Evolutionary conservation across 2,888 invertebrate species (phyloP).

Genomic region (Euphydryas editha): DNA sequence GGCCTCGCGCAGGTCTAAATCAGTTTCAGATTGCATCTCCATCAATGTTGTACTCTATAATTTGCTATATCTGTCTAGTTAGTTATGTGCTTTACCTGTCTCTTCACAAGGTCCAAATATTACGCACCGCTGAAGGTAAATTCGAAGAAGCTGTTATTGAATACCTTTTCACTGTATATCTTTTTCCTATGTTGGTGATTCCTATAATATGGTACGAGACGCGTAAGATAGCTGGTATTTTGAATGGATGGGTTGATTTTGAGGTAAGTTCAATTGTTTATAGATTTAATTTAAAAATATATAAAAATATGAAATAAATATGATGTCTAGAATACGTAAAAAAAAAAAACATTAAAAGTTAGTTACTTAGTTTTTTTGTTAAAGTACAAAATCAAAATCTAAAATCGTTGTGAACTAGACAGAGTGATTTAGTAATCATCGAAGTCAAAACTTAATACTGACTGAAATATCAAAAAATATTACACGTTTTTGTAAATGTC

Average conservation of each 20-base stretch:
- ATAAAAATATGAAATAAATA: no score
- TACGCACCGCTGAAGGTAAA: constrained; percentile 85
- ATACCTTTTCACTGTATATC: constrained; percentile 88
- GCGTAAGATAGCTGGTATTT: constrained; percentile 83
- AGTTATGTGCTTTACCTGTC: constrained; percentile 85
- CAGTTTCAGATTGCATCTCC: constrained; percentile 77
- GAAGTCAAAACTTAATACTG: no score
- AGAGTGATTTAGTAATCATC: no score
- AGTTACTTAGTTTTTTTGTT: no score
- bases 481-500: no score
- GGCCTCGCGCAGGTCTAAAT: constrained; percentile 74
- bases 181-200: constrained; percentile 85
- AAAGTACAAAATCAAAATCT: no score
- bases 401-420: no score
- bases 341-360: no score
- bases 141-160: constrained; percentile 91
- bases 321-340: no score
- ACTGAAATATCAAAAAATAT: no score
- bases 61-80: constrained; percentile 75
- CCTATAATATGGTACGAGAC: constrained; percentile 88
- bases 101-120: constrained; percentile 84
- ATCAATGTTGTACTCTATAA: constrained; percentile 83
- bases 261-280: constrained; percentile 74
- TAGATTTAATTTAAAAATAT: no score
- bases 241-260: constrained; percentile 87